Conservation (phyloP, 92 coral and sea anemone genomes). For the Palythoa heliodiscus region DNA sequence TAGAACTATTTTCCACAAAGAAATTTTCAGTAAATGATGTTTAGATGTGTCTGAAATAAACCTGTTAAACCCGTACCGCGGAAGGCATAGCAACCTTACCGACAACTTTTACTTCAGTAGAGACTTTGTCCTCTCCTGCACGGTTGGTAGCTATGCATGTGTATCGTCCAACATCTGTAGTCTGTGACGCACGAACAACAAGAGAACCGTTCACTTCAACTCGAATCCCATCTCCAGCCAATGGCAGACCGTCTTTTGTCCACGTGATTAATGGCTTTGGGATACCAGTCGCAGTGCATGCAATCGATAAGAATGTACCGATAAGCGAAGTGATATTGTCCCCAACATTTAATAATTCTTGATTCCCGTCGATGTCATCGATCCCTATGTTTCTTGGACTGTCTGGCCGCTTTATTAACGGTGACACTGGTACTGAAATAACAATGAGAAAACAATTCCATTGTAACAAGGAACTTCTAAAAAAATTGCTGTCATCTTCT, state of each 20-base stretch:
- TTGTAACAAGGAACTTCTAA: too few species aligned
- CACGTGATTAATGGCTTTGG: constrained; percentile 29
- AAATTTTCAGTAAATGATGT: too few species aligned
- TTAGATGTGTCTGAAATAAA: too few species aligned
- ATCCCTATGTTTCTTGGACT: constrained; percentile 18
- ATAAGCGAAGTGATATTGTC: constrained; percentile 26
- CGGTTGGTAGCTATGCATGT: constrained; percentile 61
- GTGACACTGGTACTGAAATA: constrained; percentile 24
- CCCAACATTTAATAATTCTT: constrained; percentile 13
- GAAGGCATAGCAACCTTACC: constrained; percentile 36
- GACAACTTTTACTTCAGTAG: constrained; percentile 48
- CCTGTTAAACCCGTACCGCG: neutral
- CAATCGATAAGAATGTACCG: neutral
- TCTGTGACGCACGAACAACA: neutral
- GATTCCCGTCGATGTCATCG: constrained; percentile 5
- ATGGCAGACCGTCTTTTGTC: constrained; percentile 26
- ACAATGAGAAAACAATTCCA: neutral
- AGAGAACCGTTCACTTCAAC: neutral
- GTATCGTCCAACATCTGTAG: constrained; percentile 30
- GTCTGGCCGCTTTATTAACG: constrained; percentile 1
- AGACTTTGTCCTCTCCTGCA: constrained; percentile 62
- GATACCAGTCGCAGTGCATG: constrained; percentile 27
- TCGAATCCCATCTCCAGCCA: neutral
- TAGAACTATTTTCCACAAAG: too few species aligned
- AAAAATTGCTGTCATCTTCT: too few species aligned